Evolutionary conservation across 2,888 invertebrate genomes (phyloP), one percentile per base, ranked within the genome.

Genomic region (Oscheius sp.): DNA sequence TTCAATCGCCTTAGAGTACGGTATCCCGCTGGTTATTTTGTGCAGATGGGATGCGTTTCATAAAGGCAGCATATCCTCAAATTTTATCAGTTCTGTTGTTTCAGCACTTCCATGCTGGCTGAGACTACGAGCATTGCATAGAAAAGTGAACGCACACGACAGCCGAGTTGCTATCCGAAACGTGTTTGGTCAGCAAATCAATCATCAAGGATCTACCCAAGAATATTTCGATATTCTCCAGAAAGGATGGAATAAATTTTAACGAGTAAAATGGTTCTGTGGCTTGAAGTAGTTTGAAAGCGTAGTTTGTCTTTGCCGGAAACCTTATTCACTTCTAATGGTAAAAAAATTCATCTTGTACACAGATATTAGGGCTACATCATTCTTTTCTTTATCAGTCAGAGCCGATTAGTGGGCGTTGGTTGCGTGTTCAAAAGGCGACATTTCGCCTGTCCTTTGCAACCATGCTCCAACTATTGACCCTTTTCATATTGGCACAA

Each of bases 361-460:
- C 42, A 42, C 42, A 42, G 29, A 53, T 11, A 53, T 53, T 53
- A 21, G 53, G 53, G 13, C 53, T 53, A 53, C 53, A 53, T 53
- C 53, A 53, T 53, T 53, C n/a, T 0, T 60, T 35, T 60, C 59
- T 35, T 53, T 66, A 66, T 66, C 66, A 51, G n/a, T 42, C 1
- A 65, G 42, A 66, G 51, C 66, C 51, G 66, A 66, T 66, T 66
- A 66, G 66, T 35, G 66, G 66, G 66, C 66, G 66, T 66, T 66
- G 50, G 51, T 51, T 66, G 47, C 37, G 11, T 37, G n/a, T 37
- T 51, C 53, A 66, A 66, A 66, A 51, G 66, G 66, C 21, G 48
- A 42, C 32, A n/a, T 47, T 63, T 48, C 21, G n/a, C n/a, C 21
- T 37, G 47, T 63, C 29, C 4, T 47, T n/a, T 47, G 7, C n/a